Evolutionary conservation across 2,888 invertebrate species (phyloP).

Genomic region (Drosophila infuscata): DNA sequence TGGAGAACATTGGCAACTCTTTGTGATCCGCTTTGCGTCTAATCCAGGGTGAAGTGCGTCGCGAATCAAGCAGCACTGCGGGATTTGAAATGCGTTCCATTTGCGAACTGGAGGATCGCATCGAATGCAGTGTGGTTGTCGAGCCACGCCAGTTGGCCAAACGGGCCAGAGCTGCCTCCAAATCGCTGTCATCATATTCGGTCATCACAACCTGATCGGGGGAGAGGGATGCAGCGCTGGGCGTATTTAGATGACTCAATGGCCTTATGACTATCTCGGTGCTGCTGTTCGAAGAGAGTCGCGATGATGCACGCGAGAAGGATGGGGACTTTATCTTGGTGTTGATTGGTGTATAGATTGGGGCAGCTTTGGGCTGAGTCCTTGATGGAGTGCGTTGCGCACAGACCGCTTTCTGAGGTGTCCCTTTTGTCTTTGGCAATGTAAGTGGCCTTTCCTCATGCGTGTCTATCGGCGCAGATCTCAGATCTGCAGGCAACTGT

Average conservation of each 20-base stretch:
- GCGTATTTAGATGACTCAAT: slow-evolving; percentile 63
- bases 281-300: slow-evolving; percentile 58
- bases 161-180: slow-evolving; percentile 57
- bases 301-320: slow-evolving; percentile 47
- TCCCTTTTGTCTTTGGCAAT: slow-evolving; percentile 3
- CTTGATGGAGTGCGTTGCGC: slow-evolving; percentile 7
- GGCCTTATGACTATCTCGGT: slow-evolving; percentile 64
- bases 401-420: slow-evolving; percentile 1
- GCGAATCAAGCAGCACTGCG: slow-evolving; percentile 60
- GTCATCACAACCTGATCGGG: slow-evolving; percentile 62
- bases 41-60: slow-evolving; percentile 72
- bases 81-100: slow-evolving; percentile 45
- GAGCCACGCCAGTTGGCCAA: slow-evolving; percentile 52
- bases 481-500: slow-evolving; percentile 1
- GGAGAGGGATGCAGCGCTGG: slow-evolving; percentile 51
- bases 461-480: slow-evolving; percentile 1
- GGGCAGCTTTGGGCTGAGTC: neutral
- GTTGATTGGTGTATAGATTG: slow-evolving; percentile 4
- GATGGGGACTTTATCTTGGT: slow-evolving; percentile 38
- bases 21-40: slow-evolving; percentile 45
- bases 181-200: slow-evolving; percentile 53
- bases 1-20: slow-evolving; percentile 40
- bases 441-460: neutral
- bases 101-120: slow-evolving; percentile 45
- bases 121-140: slow-evolving; percentile 46